Evolutionary conservation across 2,797 vertebrate genomes (phyloP).

Genomic region (Melopsittacus undulatus): DNA sequence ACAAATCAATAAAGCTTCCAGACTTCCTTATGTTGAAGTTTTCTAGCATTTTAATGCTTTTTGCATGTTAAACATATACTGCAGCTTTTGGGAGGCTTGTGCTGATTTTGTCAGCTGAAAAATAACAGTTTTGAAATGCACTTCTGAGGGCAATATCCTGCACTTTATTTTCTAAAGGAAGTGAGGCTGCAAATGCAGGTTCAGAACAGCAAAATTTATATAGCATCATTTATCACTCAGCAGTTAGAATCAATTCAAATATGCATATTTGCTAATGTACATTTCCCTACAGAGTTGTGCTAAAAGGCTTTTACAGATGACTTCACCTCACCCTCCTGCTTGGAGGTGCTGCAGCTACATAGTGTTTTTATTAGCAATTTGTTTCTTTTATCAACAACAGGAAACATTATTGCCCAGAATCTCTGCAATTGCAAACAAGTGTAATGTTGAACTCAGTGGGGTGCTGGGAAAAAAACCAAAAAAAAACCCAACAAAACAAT

Average conservation of each 20-base stretch:
- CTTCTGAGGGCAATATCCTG: not conserved
- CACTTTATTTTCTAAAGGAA: not conserved
- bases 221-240: not conserved
- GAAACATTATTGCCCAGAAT: not conserved
- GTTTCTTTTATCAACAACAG: not conserved
- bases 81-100: not conserved
- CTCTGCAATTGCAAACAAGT: not conserved
- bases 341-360: not conserved
- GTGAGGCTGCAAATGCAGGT: not conserved
- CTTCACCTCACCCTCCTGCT: fast-evolving
- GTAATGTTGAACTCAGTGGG: not conserved
- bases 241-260: slow-evolving; percentile 13
- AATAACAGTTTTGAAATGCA: not conserved
- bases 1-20: not conserved
- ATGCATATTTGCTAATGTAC: not conserved
- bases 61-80: not conserved
- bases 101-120: not conserved
- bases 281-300: not conserved
- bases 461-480: not conserved
- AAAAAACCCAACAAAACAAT: not conserved
- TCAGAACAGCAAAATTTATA: not conserved
- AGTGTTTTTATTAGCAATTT: not conserved
- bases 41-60: not conserved
- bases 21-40: not conserved
- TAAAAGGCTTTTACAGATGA: slow-evolving; percentile 23